phyloP scores from a whole-genome alignment of 2,113 vertebrate genomes.

The Xyliphius kryptos region DNA sequence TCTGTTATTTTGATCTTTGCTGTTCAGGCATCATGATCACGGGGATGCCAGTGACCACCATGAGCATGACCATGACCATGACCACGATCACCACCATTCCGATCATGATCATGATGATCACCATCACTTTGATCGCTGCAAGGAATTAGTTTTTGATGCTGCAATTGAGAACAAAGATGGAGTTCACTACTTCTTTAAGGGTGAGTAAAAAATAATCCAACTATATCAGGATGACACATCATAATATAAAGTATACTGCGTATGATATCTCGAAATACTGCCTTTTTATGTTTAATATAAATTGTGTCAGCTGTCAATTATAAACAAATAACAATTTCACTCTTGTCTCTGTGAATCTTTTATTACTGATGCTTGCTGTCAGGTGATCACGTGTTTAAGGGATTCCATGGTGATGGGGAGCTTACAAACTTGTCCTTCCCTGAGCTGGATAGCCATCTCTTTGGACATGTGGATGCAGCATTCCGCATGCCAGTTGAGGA shows the following conservation, averaged over 20 bases:
- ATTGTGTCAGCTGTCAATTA: too few relatives aligned
- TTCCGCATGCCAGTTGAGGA: conserved; percentile 47
- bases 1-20: background rate
- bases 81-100: background rate
- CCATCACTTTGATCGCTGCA: conserved; percentile 46
- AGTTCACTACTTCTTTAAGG: conserved; percentile 62
- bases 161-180: conserved; percentile 53
- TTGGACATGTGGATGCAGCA: conserved; percentile 61
- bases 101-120: conserved; percentile 6
- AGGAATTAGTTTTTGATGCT: conserved; percentile 57
- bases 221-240: too few relatives aligned
- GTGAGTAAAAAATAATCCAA: conserved; percentile 41
- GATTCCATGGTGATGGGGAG: conserved; percentile 31
- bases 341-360: too few relatives aligned
- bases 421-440: conserved; percentile 55
- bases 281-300: too few relatives aligned
- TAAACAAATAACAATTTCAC: too few relatives aligned
- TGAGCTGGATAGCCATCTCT: conserved; percentile 42
- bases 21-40: conserved; percentile 22
- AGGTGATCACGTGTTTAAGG: conserved; percentile 57
- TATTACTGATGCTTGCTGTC: too few relatives aligned
- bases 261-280: too few relatives aligned
- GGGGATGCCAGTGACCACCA: background rate
- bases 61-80: background rate
- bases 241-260: too few relatives aligned